Conservation (phyloP, 2,797 vertebrate genomes). For the Sebastes cheni region DNA sequence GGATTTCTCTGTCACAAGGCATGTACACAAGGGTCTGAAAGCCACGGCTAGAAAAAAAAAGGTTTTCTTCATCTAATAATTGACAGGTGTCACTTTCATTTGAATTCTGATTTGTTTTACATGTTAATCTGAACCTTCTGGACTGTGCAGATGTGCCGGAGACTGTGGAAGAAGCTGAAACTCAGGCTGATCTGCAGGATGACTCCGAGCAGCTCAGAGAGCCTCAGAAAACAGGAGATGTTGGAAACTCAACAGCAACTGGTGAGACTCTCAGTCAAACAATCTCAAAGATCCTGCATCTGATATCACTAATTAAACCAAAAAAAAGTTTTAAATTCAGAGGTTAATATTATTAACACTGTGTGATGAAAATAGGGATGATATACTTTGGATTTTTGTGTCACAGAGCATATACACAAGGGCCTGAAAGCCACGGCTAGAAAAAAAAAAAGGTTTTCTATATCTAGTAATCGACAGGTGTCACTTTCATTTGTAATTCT, state of each 20-base stretch:
- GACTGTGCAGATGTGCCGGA: background rate
- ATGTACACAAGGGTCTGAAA: background rate
- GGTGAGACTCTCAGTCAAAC: constrained; percentile 40
- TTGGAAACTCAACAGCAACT: constrained; percentile 50
- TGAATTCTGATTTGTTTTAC: background rate
- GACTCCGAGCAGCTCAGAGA: background rate
- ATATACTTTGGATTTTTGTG: no score
- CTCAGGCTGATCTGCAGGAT: background rate
- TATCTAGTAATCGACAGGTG: background rate
- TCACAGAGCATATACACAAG: no score
- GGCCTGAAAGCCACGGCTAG: no score
- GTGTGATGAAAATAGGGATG: no score
- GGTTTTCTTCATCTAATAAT: background rate
- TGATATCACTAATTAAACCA: no score
- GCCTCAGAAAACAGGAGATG: background rate
- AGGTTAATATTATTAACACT: no score
- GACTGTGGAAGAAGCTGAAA: background rate
- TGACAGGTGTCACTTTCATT: background rate
- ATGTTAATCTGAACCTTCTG: background rate
- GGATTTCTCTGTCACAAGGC: background rate
- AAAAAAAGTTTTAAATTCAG: no score
- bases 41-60: no score
- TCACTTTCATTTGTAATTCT: background rate
- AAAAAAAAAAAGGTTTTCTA: no score
- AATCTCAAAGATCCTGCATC: no score